phyloP scores from a whole-genome alignment of 2,113 vertebrate species.

The Gadus macrocephalus region DNA sequence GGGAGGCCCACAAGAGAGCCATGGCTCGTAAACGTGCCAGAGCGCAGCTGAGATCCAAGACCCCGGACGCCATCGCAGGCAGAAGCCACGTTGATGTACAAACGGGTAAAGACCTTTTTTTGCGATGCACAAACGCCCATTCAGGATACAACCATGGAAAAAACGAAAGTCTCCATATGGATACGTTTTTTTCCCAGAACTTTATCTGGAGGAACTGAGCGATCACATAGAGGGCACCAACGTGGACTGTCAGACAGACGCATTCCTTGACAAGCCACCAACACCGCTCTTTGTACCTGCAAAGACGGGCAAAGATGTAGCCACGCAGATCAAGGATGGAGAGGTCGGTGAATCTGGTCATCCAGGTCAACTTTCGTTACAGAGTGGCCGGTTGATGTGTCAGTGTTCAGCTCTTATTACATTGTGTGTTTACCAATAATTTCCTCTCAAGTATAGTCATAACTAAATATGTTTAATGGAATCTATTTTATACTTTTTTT shows the following conservation, averaged over 20 bases:
- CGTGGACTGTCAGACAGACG: slow-evolving; percentile 86
- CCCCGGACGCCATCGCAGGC: slow-evolving; percentile 76
- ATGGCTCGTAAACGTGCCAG: slow-evolving; percentile 56
- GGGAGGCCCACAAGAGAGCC: slow-evolving; percentile 63
- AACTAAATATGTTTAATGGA: no score
- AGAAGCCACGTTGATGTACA: slow-evolving; percentile 78
- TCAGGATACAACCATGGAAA: background rate
- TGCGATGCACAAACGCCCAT: no score
- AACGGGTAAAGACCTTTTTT: background rate
- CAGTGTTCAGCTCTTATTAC: no score
- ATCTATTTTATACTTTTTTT: no score
- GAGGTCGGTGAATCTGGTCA: slow-evolving; percentile 72
- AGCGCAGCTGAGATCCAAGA: slow-evolving; percentile 55
- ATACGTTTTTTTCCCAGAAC: slow-evolving; percentile 71
- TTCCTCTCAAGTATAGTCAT: no score
- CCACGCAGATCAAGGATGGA: slow-evolving; percentile 88
- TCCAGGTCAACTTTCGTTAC: no score
- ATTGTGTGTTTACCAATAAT: no score
- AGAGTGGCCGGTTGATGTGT: no score
- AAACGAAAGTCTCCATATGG: background rate
- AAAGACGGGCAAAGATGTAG: slow-evolving; percentile 84
- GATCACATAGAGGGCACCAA: slow-evolving; percentile 72
- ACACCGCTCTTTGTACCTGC: slow-evolving; percentile 64
- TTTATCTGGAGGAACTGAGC: slow-evolving; percentile 89
- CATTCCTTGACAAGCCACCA: background rate